Conservation (phyloP, 2,888 invertebrate genomes). For the Gastracanthus pulcherrimus region DNA sequence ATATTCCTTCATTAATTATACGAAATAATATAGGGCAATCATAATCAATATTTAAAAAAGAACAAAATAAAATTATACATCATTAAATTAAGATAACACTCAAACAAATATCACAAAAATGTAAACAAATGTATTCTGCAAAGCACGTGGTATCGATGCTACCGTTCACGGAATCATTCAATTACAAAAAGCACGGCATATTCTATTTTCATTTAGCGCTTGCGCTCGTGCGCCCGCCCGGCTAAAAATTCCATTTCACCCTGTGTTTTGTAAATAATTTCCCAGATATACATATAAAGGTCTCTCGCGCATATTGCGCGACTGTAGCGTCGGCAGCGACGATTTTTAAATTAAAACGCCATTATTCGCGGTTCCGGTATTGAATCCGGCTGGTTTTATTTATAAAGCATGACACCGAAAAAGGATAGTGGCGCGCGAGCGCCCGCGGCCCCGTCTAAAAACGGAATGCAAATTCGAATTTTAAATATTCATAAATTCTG, state of each 20-base stretch:
- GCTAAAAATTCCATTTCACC: background rate
- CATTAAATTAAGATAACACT: no score
- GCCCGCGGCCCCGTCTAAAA: conserved; percentile 27
- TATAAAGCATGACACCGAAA: conserved; percentile 19
- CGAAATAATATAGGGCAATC: no score
- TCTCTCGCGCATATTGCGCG: background rate
- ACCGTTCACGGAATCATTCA: background rate
- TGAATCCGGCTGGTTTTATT: conserved; percentile 48
- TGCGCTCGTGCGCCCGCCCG: background rate
- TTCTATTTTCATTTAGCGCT: background rate
- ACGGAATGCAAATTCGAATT: conserved; percentile 53
- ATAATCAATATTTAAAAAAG: no score
- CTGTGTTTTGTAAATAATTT: conserved; percentile 7
- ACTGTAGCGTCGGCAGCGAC: background rate
- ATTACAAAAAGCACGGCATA: background rate
- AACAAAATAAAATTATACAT: no score
- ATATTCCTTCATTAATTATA: no score
- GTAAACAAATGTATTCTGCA: background rate
- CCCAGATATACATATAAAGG: background rate
- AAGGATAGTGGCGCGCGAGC: background rate
- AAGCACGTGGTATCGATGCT: background rate
- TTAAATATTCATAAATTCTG: conserved; percentile 58
- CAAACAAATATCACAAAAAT: no score
- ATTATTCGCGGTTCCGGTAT: conserved; percentile 27
- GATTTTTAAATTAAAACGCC: conserved; percentile 43